phyloP scores from a whole-genome alignment of 2,888 invertebrate genomes.

The Meghimatium bilineatum region DNA sequence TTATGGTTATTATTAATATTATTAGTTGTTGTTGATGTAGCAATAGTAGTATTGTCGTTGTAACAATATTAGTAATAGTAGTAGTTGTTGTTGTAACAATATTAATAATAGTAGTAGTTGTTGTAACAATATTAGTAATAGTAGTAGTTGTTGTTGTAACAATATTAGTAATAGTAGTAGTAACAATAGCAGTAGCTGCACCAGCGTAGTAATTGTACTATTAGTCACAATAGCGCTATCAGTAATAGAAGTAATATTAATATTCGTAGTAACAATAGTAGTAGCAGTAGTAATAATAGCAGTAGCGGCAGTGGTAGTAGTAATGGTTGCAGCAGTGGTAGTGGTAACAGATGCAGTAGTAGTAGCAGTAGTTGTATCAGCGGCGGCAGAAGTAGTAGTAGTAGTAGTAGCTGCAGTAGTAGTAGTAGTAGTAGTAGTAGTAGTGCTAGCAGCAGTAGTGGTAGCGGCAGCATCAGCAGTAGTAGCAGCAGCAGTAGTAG shows the following conservation, averaged over 20 bases:
- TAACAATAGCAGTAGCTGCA: background rate
- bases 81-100: background rate
- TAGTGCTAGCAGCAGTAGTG: background rate
- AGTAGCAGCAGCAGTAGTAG: too few relatives aligned
- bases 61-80: background rate
- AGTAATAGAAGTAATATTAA: background rate
- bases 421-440: constrained; percentile 12
- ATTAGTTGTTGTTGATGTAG: background rate
- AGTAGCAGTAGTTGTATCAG: constrained; percentile 4
- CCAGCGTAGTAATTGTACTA: background rate
- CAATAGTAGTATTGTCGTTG: background rate
- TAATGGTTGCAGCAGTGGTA: background rate
- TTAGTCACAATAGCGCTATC: background rate
- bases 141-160: background rate
- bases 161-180: background rate
- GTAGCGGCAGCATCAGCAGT: too few relatives aligned
- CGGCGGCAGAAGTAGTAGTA: constrained; percentile 8
- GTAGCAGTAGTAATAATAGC: background rate
- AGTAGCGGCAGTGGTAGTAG: background rate
- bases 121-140: background rate
- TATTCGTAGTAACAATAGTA: constrained; percentile 2
- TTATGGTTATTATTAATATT: too few relatives aligned
- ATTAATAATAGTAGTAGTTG: background rate
- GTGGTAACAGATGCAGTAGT: background rate
- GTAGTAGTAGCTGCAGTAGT: constrained; percentile 12